phyloP scores from a whole-genome alignment of 1,140 invertebrate species.

The Sarcophaga peregrina region DNA sequence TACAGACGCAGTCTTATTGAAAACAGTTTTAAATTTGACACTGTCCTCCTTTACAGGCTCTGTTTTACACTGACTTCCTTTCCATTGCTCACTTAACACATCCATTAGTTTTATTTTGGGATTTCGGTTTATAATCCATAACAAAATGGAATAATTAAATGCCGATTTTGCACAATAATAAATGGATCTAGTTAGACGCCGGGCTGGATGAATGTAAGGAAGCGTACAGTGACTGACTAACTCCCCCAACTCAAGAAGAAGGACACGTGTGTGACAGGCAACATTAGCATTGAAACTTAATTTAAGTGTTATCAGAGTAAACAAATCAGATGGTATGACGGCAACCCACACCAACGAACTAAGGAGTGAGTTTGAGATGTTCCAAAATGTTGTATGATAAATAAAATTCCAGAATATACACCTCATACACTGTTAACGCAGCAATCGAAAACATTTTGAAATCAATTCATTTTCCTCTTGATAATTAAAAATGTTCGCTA shows the following conservation, averaged over 20 bases:
- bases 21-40: no score
- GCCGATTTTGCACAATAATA: conserved; percentile 61
- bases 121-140: conserved; percentile 43
- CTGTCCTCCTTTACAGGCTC: no score
- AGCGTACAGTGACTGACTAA: background rate
- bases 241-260: conserved; percentile 36
- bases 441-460: background rate
- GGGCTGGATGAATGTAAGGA: background rate
- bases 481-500: no score
- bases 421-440: background rate
- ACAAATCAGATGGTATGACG: conserved; percentile 57
- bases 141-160: conserved; percentile 63
- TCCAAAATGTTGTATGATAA: background rate
- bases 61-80: background rate
- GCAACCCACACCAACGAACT: background rate
- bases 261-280: conserved; percentile 64
- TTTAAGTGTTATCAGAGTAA: conserved; percentile 65
- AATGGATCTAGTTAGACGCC: conserved; percentile 13
- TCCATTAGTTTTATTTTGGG: conserved; percentile 19
- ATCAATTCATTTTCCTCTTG: no score
- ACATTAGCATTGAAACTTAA: conserved; percentile 66
- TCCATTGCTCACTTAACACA: conserved; percentile 34
- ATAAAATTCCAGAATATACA: background rate
- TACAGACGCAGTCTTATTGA: background rate
- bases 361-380: background rate